phyloP scores from a whole-genome alignment of 2,797 vertebrate genomes.

The Xenopus petersii region DNA sequence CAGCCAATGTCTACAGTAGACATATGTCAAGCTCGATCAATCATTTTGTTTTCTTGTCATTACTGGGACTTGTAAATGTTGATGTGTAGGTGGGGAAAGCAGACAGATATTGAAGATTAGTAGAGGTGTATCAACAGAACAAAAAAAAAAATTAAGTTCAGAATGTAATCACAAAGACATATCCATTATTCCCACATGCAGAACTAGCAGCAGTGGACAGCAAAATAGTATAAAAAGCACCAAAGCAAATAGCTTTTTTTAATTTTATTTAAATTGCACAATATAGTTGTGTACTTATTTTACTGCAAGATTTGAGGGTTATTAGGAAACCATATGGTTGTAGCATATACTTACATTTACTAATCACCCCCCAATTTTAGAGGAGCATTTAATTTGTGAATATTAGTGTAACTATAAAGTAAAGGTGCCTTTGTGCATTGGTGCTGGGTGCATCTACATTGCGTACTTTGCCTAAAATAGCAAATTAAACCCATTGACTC shows the following conservation, averaged over 20 bases:
- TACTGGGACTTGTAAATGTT: constrained; percentile 42
- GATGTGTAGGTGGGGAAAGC: constrained; percentile 44
- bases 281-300: too few relatives aligned
- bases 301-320: too few relatives aligned
- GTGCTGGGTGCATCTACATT: too few relatives aligned
- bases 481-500: too few relatives aligned
- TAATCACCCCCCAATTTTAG: too few relatives aligned
- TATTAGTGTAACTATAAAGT: too few relatives aligned
- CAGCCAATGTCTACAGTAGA: constrained; percentile 36
- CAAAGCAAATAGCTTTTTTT: not conserved
- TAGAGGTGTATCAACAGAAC: constrained; percentile 35
- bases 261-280: too few relatives aligned
- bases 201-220: not conserved
- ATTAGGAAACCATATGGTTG: too few relatives aligned
- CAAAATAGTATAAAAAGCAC: not conserved
- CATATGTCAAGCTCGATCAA: constrained; percentile 44
- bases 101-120: constrained; percentile 34
- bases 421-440: too few relatives aligned
- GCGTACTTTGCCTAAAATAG: too few relatives aligned
- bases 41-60: constrained; percentile 44
- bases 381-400: too few relatives aligned
- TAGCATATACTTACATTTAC: too few relatives aligned
- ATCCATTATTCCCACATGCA: constrained; percentile 12
- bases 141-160: constrained; percentile 18
- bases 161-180: constrained; percentile 1